Evolutionary conservation across 1,140 invertebrate species (phyloP), one percentile per base, ranked within the genome.

Genomic region (Drosophila cardini): DNA sequence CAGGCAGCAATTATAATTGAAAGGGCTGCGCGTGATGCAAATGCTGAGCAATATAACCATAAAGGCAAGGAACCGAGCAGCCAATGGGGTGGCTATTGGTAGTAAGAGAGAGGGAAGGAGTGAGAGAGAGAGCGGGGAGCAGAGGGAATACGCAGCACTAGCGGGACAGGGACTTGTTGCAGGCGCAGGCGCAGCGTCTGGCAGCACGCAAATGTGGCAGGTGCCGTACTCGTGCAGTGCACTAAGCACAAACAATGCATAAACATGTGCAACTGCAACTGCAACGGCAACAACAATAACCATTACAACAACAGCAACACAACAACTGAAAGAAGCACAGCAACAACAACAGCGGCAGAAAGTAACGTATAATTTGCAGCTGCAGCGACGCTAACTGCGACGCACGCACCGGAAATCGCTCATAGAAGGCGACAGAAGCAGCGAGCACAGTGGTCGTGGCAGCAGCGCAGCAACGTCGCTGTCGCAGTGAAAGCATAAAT

Each of bases 361-460:
- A 69, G 74, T 81, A 86, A 81, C 78, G 82, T 72, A 81, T 67
- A 80, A 84, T 78, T 80, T 50, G 74, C 74, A 83, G 80, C 55
- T 68, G 73, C 53, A 40, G 60, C 64, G 65, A 67, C 50, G 72
- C n/a, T 8, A 50, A 42, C 67, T 40, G 72, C 72, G 72, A 65
- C 70, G 61, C 63, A 82, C 76, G 83, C 89, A 90, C 89, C 89
- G 89, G 89, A 91, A 91, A 91, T 80, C 79, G 76, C 71, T 91
- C 78, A 91, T 91, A 85, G 76, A 89, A 77, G 68, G 11, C 63
- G 48, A 13, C 32, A 46, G 46, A 4, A 56, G 21, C 42, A 36
- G 53, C 21, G 21, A 26, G 21, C 21, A 26, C 21, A 26, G 21
- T 5, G 21, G 5, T 5, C 21, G 21, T 26, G 21, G 21, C 2